A percentile compares a stretch with the other conserved stretches of the same genome.
Conservation (phyloP, 2,113 vertebrate species). For the Bos javanicus region DNA sequence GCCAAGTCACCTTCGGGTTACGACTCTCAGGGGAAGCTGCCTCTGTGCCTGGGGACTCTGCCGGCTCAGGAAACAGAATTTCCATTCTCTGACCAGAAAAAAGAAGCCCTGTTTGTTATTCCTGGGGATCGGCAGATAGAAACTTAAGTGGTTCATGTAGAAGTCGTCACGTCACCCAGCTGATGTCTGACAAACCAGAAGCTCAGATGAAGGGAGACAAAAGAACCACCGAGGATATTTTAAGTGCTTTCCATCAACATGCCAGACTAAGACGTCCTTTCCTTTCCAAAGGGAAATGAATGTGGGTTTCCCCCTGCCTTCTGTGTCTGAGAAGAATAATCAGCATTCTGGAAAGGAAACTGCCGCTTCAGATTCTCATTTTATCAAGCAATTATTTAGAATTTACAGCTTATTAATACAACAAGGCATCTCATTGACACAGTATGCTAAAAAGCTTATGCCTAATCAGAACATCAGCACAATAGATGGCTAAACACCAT, state of each 20-base stretch:
- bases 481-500: not conserved
- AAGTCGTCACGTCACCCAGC: not conserved
- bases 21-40: conserved; percentile 43
- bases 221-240: conserved; percentile 32
- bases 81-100: conserved; percentile 37
- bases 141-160: not conserved
- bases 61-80: conserved; percentile 52
- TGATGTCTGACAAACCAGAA: not conserved
- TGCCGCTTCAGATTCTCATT: conserved; percentile 30
- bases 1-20: not conserved
- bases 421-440: conserved; percentile 14
- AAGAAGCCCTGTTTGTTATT: conserved; percentile 47
- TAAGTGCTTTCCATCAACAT: not conserved
- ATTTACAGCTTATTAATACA: conserved; percentile 67
- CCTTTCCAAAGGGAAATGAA: conserved; percentile 32
- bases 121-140: not conserved
- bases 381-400: conserved; percentile 65
- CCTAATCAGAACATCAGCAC: conserved; percentile 47
- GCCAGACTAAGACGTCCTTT: not conserved
- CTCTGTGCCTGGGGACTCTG: conserved; percentile 48
- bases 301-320: not conserved
- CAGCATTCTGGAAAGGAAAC: conserved; percentile 9
- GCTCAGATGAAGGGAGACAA: conserved; percentile 56
- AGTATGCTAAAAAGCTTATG: conserved; percentile 6
- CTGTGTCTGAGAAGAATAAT: conserved; percentile 1